A percentile compares a stretch with the other conserved stretches of the same genome.
Conservation (phyloP, 2,888 invertebrate genomes). For the Camponotus fellah region DNA sequence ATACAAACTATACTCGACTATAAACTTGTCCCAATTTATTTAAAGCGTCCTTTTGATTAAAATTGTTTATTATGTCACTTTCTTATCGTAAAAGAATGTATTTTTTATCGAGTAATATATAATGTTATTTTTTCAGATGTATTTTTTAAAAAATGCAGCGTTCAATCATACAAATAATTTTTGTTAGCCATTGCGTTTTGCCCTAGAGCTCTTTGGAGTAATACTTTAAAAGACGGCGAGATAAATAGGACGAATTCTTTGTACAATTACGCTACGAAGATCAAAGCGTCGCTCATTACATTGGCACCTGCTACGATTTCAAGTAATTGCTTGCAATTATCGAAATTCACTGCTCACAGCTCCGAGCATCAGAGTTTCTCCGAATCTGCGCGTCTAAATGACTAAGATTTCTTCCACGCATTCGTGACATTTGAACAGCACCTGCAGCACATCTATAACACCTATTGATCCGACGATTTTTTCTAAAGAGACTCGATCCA, state of each 20-base stretch:
- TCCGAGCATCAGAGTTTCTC: conserved; percentile 61
- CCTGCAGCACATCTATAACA: background rate
- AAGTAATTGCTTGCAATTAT: conserved; percentile 82
- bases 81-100: background rate
- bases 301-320: conserved; percentile 80
- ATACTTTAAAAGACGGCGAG: conserved; percentile 38
- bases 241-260: conserved; percentile 74
- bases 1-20: too few species aligned
- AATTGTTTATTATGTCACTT: background rate
- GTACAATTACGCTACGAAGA: conserved; percentile 74
- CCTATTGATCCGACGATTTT: too few species aligned
- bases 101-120: background rate
- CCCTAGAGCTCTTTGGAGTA: background rate
- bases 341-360: conserved; percentile 75
- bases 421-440: conserved; percentile 37
- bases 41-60: too few species aligned
- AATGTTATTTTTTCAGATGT: background rate
- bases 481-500: background rate
- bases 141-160: background rate
- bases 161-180: background rate
- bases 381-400: conserved; percentile 50
- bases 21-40: too few species aligned
- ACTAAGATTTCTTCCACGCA: conserved; percentile 28
- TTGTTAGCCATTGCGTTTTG: background rate
- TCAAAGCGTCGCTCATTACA: conserved; percentile 69